Evolutionary conservation across 2,888 invertebrate genomes (phyloP), one percentile per base, ranked within the genome.

Genomic region (Phyllotreta striolata): DNA sequence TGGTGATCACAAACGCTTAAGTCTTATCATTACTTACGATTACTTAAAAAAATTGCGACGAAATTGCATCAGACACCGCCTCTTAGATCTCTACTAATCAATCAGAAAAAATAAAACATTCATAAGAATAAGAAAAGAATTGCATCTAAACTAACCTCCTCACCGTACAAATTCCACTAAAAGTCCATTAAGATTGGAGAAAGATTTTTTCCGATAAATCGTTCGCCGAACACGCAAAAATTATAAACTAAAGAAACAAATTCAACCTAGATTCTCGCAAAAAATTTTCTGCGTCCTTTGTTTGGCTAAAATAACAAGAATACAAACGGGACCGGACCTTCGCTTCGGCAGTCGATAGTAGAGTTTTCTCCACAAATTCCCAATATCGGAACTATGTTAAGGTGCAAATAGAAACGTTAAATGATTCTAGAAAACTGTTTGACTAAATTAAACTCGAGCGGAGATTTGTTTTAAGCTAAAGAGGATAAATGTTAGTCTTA

Each of bases 1-100:
- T 24, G 24, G 24, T 24, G 24, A 24, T 24, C 24, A 24, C 24
- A 3, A 24, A 24, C 24, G 4, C 24, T 24, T 24, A 24, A 24
- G 24, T 24, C 24, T 24, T 24, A 24, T 24, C 24, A 24, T 24
- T 24, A 24, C 24, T 24, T 24, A 24, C 24, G 24, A 24, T 24
- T 24, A 24, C 4, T 24, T 24, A 3, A 2, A 43, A 61, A 61
- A 55, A 49, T n/a, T 47, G 9, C 47, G 44, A 56, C 49, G 51
- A 60, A 52, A 60, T 54, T 24, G 52, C 44, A 37, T 39, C 37
- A 51, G 10, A 24, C 24, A 35, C 41, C 43, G 9, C 74, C 76
- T 78, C 77, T 76, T 77, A 76, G 77, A 77, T 78, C 78, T 79
- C 78, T 79, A 75, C 63, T 74, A 69, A 68, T 71, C 70, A 72